phyloP scores from a whole-genome alignment of 23 tunicate genomes.

The Ciona savignyi region DNA sequence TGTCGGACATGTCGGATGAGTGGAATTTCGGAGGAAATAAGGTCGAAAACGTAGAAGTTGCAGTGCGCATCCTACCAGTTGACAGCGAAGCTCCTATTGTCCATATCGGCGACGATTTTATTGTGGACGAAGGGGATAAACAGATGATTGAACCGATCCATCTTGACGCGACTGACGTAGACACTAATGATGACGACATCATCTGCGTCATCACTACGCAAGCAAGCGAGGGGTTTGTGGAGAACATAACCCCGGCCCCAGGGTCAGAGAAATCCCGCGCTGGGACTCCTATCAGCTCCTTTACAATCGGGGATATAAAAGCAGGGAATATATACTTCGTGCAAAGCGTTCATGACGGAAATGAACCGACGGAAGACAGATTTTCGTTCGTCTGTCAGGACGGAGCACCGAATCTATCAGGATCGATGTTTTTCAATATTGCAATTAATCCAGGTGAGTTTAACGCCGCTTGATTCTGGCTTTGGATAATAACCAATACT shows the following conservation, averaged over 20 bases:
- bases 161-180: constrained; percentile 70
- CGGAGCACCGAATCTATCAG: constrained; percentile 77
- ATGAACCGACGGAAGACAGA: constrained; percentile 79
- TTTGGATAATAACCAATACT: no score
- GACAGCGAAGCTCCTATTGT: constrained; percentile 92
- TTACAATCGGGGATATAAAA: constrained; percentile 70
- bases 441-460: constrained; percentile 73
- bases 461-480: no score
- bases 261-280: constrained; percentile 90
- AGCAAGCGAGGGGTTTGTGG: constrained; percentile 86
- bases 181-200: constrained; percentile 77
- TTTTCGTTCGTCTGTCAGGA: constrained; percentile 87
- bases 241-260: constrained; percentile 74
- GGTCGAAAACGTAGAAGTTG: constrained; percentile 54
- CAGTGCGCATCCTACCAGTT: constrained; percentile 64
- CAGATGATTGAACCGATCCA: constrained; percentile 65
- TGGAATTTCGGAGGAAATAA: constrained; percentile 73
- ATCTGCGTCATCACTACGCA: constrained; percentile 82
- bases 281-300: constrained; percentile 88
- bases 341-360: constrained; percentile 66
- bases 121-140: constrained; percentile 74
- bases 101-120: constrained; percentile 33
- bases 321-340: constrained; percentile 78
- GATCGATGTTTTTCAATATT: constrained; percentile 25
- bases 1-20: constrained; percentile 78